phyloP scores from a whole-genome alignment of 2,888 invertebrate genomes.

The Troides oblongomaculatus region DNA sequence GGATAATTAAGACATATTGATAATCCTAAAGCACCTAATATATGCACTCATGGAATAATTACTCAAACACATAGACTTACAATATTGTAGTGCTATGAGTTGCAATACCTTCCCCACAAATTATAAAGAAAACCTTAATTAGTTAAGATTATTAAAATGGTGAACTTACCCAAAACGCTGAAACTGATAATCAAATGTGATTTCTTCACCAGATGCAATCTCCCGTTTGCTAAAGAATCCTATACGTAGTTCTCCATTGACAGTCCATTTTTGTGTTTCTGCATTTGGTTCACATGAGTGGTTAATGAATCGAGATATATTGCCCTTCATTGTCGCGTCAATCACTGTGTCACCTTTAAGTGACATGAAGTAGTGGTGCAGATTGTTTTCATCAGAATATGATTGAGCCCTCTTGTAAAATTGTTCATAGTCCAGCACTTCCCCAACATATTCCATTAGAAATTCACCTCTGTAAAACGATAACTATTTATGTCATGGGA shows the following conservation, averaged over 20 bases:
- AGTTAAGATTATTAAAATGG: no score
- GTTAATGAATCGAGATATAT: slow-evolving; percentile 98
- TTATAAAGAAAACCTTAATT: no score
- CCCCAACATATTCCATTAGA: slow-evolving; percentile 99
- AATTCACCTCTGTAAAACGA: slow-evolving; percentile 89
- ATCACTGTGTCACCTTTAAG: slow-evolving; percentile 91
- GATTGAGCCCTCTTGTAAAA: slow-evolving; percentile 93
- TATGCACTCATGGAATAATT: no score
- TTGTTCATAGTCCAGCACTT: slow-evolving; percentile 94
- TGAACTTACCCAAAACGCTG: slow-evolving; percentile 92
- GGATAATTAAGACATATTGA: no score
- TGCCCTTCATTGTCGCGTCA: slow-evolving; percentile 97
- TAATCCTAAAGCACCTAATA: no score
- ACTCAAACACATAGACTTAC: no score
- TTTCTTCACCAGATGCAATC: slow-evolving; percentile 93
- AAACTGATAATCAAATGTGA: slow-evolving; percentile 99
- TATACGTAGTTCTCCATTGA: slow-evolving; percentile 94
- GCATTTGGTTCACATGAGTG: slow-evolving; percentile 99
- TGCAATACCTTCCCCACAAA: no score
- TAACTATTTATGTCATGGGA: no score
- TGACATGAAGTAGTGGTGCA: slow-evolving; percentile 99
- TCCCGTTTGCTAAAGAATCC: slow-evolving; percentile 96
- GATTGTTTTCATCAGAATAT: slow-evolving; percentile 93
- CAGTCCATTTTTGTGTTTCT: slow-evolving; percentile 98
- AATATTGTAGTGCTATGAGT: no score